Percentiles rank a stretch among this genome's conserved stretches.
These are phyloP conservation scores for Brienomyrus brachyistius DNA, from an alignment of 2,113 vertebrate genomes.

Conservation along the genomic window DNA sequence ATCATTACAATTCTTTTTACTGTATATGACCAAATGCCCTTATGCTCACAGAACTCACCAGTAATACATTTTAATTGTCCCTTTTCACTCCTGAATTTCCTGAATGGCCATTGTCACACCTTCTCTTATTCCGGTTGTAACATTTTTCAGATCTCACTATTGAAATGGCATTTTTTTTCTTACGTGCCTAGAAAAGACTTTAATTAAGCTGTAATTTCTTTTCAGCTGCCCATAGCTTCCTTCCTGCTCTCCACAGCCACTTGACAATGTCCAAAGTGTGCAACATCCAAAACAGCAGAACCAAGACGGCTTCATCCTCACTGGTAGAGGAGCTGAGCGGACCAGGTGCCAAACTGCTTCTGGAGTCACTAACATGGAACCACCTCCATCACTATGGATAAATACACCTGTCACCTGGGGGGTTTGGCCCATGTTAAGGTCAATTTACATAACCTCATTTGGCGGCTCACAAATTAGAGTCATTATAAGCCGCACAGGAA, in stretches of 20 bases:
- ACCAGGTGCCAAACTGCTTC: background rate
- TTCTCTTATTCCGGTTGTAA: background rate
- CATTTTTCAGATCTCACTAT: background rate
- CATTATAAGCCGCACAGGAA: conserved; percentile 99
- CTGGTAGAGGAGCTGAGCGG: background rate
- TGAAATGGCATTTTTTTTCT: background rate
- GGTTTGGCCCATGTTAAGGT: conserved; percentile 94
- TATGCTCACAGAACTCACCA: background rate
- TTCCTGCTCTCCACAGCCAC: background rate
- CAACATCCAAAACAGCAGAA: background rate
- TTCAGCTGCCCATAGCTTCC: background rate
- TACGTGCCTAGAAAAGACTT: background rate
- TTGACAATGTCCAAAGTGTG: conserved; percentile 2
- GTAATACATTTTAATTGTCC: background rate
- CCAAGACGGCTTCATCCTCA: background rate
- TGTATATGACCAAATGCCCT: background rate
- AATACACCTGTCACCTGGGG: conserved; percentile 99
- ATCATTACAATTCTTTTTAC: background rate
- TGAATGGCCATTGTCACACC: background rate
- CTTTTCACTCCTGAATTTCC: background rate
- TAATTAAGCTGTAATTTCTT: background rate
- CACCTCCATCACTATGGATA: background rate
- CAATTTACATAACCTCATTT: conserved; percentile 99
- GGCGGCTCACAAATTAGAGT: conserved; percentile 99
- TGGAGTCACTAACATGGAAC: background rate